Conservation (phyloP, 2,113 vertebrate genomes). For the Chunga burmeisteri region DNA sequence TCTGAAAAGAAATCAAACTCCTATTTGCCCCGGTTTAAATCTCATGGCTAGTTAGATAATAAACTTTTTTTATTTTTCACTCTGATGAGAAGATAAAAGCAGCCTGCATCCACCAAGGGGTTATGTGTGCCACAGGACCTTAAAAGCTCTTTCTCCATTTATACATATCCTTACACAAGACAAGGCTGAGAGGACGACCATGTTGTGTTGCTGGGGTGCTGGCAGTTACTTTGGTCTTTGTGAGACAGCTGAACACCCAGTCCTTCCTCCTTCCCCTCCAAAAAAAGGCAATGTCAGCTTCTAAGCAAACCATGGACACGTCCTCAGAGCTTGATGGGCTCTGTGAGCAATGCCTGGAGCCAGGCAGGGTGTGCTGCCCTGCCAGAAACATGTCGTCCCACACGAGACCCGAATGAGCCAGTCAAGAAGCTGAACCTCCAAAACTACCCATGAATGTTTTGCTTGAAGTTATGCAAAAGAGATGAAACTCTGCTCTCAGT, state of each 20-base stretch:
- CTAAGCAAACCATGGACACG: not conserved
- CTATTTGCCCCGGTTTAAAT: slow-evolving; percentile 68
- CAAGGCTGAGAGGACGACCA: not conserved
- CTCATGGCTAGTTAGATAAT: slow-evolving; percentile 33
- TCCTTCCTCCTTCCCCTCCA: not conserved
- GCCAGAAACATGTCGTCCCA: not conserved
- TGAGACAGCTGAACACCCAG: not conserved
- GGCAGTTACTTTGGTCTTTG: not conserved
- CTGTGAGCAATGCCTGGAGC: rapidly evolving
- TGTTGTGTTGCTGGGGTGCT: not conserved
- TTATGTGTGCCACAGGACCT: not conserved
- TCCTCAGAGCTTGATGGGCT: not conserved
- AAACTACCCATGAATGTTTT: not conserved
- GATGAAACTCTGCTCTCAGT: not conserved
- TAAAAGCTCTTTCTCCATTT: not conserved
- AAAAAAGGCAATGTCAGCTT: not conserved
- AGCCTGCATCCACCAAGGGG: not conserved
- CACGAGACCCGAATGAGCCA: rapidly evolving
- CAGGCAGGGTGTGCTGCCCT: not conserved
- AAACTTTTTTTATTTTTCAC: not conserved
- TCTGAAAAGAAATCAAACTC: slow-evolving; percentile 75
- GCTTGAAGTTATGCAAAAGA: not conserved
- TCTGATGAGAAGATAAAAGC: not conserved
- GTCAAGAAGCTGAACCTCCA: not conserved
- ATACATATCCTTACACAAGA: not conserved